phyloP scores from a whole-genome alignment of 2,888 invertebrate genomes.

The Hemistola chrysoprasaria region DNA sequence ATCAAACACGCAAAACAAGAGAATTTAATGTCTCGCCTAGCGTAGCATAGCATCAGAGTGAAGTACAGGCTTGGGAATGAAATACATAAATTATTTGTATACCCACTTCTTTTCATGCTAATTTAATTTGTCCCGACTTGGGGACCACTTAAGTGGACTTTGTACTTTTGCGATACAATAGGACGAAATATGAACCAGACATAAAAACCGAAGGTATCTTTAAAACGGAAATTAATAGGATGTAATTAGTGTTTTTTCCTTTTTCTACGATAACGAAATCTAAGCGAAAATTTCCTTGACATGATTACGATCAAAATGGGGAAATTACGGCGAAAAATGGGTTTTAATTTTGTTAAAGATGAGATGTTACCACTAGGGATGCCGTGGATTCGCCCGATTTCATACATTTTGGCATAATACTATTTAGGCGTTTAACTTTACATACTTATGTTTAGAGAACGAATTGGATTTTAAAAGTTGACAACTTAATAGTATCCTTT shows the following conservation, averaged over 20 bases:
- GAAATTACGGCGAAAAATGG: slow-evolving; percentile 22
- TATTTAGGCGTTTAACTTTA: too few species aligned
- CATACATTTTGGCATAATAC: too few species aligned
- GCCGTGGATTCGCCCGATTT: slow-evolving; percentile 1
- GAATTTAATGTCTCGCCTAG: not conserved
- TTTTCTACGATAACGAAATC: slow-evolving; percentile 17
- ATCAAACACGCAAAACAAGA: too few species aligned
- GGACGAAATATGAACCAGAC: too few species aligned
- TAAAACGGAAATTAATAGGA: slow-evolving; percentile 27
- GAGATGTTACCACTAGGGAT: slow-evolving; percentile 18
- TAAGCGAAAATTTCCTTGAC: slow-evolving; percentile 19
- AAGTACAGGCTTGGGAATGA: slow-evolving; percentile 27
- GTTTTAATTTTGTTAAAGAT: slow-evolving; percentile 24
- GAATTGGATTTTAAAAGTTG: not conserved
- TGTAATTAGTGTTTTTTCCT: slow-evolving; percentile 27
- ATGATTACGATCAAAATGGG: slow-evolving; percentile 19
- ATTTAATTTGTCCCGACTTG: slow-evolving; percentile 49
- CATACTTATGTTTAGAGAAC: not conserved
- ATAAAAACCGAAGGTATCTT: not conserved
- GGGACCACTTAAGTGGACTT: slow-evolving; percentile 27
- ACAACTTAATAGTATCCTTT: too few species aligned
- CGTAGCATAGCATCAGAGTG: not conserved
- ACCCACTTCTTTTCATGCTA: slow-evolving; percentile 49
- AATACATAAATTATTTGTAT: slow-evolving; percentile 47
- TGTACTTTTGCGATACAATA: slow-evolving; percentile 13